phyloP scores from a whole-genome alignment of 1,140 invertebrate species.

The Carposina sasakii region DNA sequence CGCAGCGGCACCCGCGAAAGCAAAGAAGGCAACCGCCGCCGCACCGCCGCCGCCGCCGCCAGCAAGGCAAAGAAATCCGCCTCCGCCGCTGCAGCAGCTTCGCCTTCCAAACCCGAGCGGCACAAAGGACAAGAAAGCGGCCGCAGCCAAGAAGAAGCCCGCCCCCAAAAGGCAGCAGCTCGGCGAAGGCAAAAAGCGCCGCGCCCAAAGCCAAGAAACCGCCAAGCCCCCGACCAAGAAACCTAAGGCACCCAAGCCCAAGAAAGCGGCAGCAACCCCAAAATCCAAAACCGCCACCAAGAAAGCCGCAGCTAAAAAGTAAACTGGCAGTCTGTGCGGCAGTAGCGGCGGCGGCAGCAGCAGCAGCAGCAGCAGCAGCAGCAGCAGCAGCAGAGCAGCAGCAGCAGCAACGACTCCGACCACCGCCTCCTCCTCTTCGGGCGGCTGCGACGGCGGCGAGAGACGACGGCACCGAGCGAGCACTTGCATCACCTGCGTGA shows the following conservation, averaged over 20 bases:
- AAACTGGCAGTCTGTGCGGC: no score
- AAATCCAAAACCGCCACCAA: constrained; percentile 43
- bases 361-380: no score
- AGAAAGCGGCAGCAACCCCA: constrained; percentile 37
- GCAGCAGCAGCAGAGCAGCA: no score
- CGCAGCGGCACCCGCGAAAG: constrained; percentile 14
- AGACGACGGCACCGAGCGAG: no score
- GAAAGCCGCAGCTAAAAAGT: constrained; percentile 40
- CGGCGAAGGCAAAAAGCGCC: no score
- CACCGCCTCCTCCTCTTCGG: no score
- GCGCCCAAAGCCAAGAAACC: constrained; percentile 34
- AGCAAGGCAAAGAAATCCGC: constrained; percentile 2
- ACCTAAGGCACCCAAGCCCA: constrained; percentile 45
- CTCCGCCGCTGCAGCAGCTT: constrained; percentile 17
- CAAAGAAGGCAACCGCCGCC: constrained; percentile 17
- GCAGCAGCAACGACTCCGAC: no score
- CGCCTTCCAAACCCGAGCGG: constrained; percentile 30
- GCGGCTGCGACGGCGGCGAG: no score
- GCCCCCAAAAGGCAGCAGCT: constrained; percentile 6
- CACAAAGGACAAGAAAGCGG: constrained; percentile 21
- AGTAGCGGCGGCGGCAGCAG: no score
- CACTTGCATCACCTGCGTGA: no score
- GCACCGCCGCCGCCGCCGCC: constrained; percentile 17
- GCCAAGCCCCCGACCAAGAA: constrained; percentile 45
- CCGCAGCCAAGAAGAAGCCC: constrained; percentile 29